Percentiles rank a stretch among this genome's conserved stretches.
Evolutionary conservation across 1,140 invertebrate genomes (phyloP).

Genomic region (Solen grandis): DNA sequence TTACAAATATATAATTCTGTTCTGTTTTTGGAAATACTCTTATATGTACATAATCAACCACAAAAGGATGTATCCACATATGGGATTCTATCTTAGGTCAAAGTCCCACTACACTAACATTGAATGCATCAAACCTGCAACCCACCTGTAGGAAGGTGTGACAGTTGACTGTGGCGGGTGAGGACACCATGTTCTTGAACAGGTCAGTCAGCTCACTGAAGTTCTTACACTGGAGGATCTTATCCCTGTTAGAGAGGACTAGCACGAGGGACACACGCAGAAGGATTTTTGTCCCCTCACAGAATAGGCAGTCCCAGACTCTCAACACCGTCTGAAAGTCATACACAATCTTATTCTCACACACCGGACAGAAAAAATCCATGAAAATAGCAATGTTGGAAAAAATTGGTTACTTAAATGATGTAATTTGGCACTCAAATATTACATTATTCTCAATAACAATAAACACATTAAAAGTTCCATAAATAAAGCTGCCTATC

Average conservation of each 20-base stretch:
- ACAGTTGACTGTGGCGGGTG: slow-evolving; percentile 88
- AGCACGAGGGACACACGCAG: slow-evolving; percentile 93
- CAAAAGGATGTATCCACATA: too few species aligned
- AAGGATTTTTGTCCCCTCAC: slow-evolving; percentile 94
- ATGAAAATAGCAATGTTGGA: background rate
- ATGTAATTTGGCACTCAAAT: background rate
- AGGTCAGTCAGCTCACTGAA: slow-evolving; percentile 88
- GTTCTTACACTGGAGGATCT: slow-evolving; percentile 88
- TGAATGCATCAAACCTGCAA: background rate
- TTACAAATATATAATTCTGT: too few species aligned
- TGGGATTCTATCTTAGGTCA: background rate
- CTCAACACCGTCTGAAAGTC: slow-evolving; percentile 88
- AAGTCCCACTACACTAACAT: background rate
- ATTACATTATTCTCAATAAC: background rate
- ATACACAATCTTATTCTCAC: background rate
- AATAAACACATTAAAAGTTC: background rate
- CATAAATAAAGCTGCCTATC: background rate
- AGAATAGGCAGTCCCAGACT: slow-evolving; percentile 97
- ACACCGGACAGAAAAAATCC: background rate
- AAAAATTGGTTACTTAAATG: background rate
- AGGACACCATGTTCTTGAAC: slow-evolving; percentile 89
- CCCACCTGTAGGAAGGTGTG: slow-evolving; percentile 92
- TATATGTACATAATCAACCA: too few species aligned
- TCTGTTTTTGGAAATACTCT: too few species aligned
- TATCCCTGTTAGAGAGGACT: slow-evolving; percentile 87